phyloP scores from a whole-genome alignment of 2,113 vertebrate species.

The Proteles cristata region DNA sequence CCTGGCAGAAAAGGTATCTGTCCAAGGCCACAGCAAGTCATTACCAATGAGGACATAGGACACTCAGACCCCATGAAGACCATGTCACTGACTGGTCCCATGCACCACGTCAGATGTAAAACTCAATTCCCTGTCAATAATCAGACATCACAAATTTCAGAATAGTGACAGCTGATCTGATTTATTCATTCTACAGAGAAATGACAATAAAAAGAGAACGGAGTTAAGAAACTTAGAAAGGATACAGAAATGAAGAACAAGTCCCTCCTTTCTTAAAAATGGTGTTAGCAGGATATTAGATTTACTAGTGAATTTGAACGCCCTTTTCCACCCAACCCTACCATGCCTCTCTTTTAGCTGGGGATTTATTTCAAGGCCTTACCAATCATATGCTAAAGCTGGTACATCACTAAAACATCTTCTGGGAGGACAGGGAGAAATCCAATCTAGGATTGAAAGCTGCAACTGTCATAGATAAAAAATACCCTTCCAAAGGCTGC shows the following conservation, averaged over 20 bases:
- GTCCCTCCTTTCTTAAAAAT: conserved; percentile 21
- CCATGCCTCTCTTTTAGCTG: conserved; percentile 57
- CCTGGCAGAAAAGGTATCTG: background rate
- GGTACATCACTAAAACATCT: conserved; percentile 79
- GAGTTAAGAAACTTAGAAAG: conserved; percentile 52
- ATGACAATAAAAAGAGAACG: background rate
- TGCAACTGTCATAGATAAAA: conserved; percentile 81
- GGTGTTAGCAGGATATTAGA: conserved; percentile 47
- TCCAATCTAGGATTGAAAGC: conserved; percentile 75
- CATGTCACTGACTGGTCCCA: background rate
- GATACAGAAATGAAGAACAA: conserved; percentile 48
- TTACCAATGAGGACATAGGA: background rate
- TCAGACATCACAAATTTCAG: conserved; percentile 16
- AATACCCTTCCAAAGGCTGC: conserved; percentile 75
- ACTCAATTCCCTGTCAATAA: background rate
- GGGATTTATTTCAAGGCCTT: conserved; percentile 77
- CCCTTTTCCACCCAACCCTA: conserved; percentile 49
- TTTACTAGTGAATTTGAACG: conserved; percentile 65
- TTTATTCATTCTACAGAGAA: conserved; percentile 29
- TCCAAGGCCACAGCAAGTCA: background rate
- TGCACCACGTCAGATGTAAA: background rate
- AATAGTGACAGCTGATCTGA: background rate
- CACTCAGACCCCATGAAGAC: background rate
- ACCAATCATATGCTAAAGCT: conserved; percentile 69
- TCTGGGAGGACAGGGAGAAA: conserved; percentile 76